Conservation (phyloP, 2,797 vertebrate genomes). For the Gobio occitaniae region DNA sequence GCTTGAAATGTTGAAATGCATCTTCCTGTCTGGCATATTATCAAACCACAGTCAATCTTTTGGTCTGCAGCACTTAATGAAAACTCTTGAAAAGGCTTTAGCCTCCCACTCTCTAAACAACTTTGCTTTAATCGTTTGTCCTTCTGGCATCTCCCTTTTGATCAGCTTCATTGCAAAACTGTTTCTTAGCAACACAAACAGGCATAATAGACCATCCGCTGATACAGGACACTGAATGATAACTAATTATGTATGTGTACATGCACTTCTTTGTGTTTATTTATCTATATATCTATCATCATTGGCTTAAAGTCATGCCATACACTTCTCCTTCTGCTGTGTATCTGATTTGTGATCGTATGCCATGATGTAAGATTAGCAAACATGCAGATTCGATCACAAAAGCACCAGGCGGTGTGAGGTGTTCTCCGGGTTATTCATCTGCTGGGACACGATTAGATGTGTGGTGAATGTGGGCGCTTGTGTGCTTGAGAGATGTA, state of each 20-base stretch:
- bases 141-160: constrained; percentile 3
- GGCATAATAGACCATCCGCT: not conserved
- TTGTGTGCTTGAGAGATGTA: not conserved
- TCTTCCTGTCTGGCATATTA: not conserved
- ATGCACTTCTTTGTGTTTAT: not conserved
- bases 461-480: constrained; percentile 13
- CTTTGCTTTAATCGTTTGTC: not conserved
- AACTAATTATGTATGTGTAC: not conserved
- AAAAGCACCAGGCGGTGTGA: not conserved
- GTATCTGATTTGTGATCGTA: not conserved
- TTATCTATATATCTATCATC: not conserved
- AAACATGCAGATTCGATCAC: constrained; percentile 2
- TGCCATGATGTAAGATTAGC: not conserved
- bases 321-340: not conserved
- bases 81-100: constrained; percentile 2
- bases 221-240: not conserved
- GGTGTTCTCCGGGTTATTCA: constrained; percentile 23
- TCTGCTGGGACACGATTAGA: constrained; percentile 6
- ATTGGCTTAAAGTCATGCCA: not conserved
- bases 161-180: not conserved
- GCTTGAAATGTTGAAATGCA: not conserved
- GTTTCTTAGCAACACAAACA: constrained; percentile 9
- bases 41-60: not conserved
- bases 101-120: constrained; percentile 4
- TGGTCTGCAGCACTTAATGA: not conserved